Percentiles rank a stretch among this genome's conserved stretches.
phyloP scores from a whole-genome alignment of 2,888 invertebrate genomes.

The Aspidiotus rigidus region DNA sequence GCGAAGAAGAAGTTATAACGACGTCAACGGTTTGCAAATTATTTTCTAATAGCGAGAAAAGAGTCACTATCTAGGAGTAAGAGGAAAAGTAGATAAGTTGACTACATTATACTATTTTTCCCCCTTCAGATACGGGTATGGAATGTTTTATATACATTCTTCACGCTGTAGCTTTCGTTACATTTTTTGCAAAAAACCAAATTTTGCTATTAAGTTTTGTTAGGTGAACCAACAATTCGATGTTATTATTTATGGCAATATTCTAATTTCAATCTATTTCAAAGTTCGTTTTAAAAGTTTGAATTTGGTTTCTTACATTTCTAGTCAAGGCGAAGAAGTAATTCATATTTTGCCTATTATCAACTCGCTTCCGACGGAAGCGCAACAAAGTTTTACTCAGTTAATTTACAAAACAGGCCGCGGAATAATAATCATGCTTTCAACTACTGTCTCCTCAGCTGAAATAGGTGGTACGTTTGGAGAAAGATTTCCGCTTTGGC shows the following conservation, averaged over 20 bases:
- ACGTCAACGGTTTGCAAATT: neutral
- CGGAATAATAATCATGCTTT: too few relatives aligned
- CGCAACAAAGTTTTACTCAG: too few relatives aligned
- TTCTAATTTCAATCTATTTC: conserved; percentile 1
- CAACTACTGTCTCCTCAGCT: too few relatives aligned
- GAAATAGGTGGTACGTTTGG: too few relatives aligned
- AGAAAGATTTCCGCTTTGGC: too few relatives aligned
- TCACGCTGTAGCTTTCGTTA: too few relatives aligned
- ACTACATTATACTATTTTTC: too few relatives aligned
- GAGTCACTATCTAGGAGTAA: neutral
- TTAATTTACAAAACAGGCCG: too few relatives aligned
- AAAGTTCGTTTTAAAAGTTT: neutral
- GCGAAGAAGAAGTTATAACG: neutral
- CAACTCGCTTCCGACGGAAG: too few relatives aligned
- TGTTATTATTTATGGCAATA: conserved; percentile 4
- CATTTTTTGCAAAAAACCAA: neutral
- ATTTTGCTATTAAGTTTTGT: neutral
- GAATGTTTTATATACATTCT: too few relatives aligned
- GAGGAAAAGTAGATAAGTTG: too few relatives aligned
- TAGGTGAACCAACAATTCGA: neutral
- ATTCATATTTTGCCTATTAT: neutral
- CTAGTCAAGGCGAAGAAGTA: neutral
- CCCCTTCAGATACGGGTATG: too few relatives aligned
- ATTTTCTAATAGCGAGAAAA: neutral
- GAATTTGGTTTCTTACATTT: neutral